Evolutionary conservation across 2,888 invertebrate species (phyloP).

Genomic region (Venustoraphidia nigricollis): DNA sequence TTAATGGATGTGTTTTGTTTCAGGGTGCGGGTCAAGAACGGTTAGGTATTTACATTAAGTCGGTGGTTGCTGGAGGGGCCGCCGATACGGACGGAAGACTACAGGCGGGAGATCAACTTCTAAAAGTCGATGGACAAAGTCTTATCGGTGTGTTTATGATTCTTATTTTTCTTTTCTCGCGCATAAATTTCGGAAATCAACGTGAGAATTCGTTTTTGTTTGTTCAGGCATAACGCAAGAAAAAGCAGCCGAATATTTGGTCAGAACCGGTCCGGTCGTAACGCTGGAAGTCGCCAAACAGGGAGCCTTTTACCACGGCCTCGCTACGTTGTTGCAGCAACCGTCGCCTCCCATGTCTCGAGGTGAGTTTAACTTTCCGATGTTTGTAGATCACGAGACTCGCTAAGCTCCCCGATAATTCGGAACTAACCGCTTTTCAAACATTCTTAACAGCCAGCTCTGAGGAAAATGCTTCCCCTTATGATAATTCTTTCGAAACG

Average conservation of each 20-base stretch:
- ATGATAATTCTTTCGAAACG: conserved; percentile 1
- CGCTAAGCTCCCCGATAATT: conserved; percentile 8
- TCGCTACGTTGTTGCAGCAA: conserved; percentile 83
- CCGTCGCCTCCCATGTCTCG: conserved; percentile 70
- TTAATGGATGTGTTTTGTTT: conserved; percentile 14
- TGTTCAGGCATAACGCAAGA: conserved; percentile 54
- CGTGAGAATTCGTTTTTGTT: conserved; percentile 25
- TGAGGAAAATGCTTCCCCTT: conserved; percentile 2
- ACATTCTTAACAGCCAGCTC: conserved; percentile 6
- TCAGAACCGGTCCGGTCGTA: conserved; percentile 85
- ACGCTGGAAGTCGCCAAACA: conserved; percentile 94
- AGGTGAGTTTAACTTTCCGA: conserved; percentile 33
- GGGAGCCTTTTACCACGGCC: conserved; percentile 91
- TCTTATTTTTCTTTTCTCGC: background rate
- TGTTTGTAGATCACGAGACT: background rate
- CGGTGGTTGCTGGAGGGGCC: conserved; percentile 88
- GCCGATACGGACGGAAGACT: conserved; percentile 87
- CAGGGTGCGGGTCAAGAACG: conserved; percentile 56
- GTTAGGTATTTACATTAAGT: conserved; percentile 96
- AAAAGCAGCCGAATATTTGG: conserved; percentile 89
- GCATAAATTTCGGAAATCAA: conserved; percentile 36
- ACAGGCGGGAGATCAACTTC: conserved; percentile 91
- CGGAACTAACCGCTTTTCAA: background rate
- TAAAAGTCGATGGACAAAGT: conserved; percentile 94
- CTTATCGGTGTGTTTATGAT: conserved; percentile 48